Base-by-base conservation (phyloP, 2,888 invertebrate species). In the Nymphalis c-album region DNA sequence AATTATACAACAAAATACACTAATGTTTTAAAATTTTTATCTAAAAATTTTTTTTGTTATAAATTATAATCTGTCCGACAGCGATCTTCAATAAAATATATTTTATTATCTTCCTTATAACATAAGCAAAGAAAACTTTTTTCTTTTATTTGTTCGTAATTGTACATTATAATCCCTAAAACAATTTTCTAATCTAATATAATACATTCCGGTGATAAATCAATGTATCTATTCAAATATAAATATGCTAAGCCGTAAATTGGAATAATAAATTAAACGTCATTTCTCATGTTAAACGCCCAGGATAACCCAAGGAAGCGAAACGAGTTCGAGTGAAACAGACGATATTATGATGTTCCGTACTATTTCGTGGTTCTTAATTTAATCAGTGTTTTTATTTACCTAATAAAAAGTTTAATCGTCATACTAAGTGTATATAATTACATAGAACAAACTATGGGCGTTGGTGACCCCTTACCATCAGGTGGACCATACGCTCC, bases 211-310 rank as follows among this genome's bases (percentile, higher is more conserved):
- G 67, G 71, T 67, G 64, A 77, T 77, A 80, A 80, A 82, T 80
- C 80, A 80, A 65, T 51, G 60, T 70, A 72, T 78, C 80, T 80
- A 83, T 83, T 83, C 83, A 81, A 83, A 82, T 79, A 85, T 83
- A 81, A 84, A 83, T 80, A 83, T 73, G 78, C 76, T 77, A 73
- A 77, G 78, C 75, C 80, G 80, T 84, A 86, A 87, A 88, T 88
- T 86, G 84, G 80, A 83, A 85, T 88, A 86, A 88, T 84, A 87
- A 86, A 87, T 88, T 81, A 81, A 79, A 74, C 77, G 80, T 79
- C 80, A 85, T 83, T 78, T 81, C 76, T 83, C 80, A 82, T 78
- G 71, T 76, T 78, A 77, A 77, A 78, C 63, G 67, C 57, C 63
- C 71, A 73, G 70, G 67, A 72, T 70, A 72, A 63, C 47, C 40